A percentile compares a stretch with the other conserved stretches of the same genome.
phyloP scores from a whole-genome alignment of 1,140 invertebrate genomes.

The Drosophila pallidifrons region DNA sequence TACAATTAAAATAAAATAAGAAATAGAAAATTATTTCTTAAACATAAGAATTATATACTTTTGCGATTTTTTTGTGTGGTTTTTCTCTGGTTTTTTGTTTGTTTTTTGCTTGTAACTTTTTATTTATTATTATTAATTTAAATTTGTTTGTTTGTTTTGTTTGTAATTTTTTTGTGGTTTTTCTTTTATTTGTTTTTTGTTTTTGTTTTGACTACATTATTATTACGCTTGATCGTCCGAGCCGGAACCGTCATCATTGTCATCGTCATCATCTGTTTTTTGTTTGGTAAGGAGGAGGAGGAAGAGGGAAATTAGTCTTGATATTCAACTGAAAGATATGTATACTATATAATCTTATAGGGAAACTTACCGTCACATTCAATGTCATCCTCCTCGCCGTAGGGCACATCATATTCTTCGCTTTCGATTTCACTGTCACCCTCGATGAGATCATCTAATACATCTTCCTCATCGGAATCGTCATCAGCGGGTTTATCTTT shows the following conservation, averaged over 20 bases:
- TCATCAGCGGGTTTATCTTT: constrained; percentile 79
- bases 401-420: constrained; percentile 84
- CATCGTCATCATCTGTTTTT: constrained; percentile 77
- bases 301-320: neutral
- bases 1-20: constrained; percentile 84
- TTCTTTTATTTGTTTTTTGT: constrained; percentile 61
- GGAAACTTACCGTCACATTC: constrained; percentile 80
- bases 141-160: constrained; percentile 73
- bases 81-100: constrained; percentile 61
- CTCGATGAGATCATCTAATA: constrained; percentile 79
- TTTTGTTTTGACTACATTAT: constrained; percentile 84
- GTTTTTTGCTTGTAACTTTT: constrained; percentile 78
- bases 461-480: constrained; percentile 80
- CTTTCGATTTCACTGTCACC: constrained; percentile 84
- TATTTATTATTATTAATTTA: constrained; percentile 83
- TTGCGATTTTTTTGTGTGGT: constrained; percentile 80
- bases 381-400: constrained; percentile 83
- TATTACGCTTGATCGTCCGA: constrained; percentile 85
- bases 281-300: neutral
- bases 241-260: constrained; percentile 83
- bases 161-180: constrained; percentile 56
- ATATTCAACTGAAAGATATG: too few relatives aligned
- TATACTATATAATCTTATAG: neutral
- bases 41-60: constrained; percentile 84
- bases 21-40: constrained; percentile 85